A percentile compares a stretch with the other conserved stretches of the same genome.
These are phyloP conservation scores for Buphagus erythrorhynchus DNA, from an alignment of 2,797 vertebrate genomes.

Conservation along the genomic window DNA sequence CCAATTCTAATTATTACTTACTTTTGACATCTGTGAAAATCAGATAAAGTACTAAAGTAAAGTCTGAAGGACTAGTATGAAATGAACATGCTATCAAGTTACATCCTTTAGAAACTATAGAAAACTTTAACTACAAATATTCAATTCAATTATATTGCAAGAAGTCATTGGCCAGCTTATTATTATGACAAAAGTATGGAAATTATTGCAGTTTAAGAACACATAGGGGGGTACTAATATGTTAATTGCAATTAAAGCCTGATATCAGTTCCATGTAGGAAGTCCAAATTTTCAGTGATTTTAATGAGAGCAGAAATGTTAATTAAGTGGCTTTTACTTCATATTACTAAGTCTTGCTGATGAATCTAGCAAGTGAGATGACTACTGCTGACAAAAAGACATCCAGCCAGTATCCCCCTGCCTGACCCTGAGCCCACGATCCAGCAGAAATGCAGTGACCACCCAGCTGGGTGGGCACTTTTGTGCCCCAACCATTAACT, in stretches of 20 bases:
- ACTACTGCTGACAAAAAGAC: neutral
- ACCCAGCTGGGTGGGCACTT: neutral
- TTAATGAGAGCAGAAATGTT: neutral
- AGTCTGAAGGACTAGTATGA: neutral
- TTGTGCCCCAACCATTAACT: neutral
- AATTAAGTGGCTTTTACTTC: neutral
- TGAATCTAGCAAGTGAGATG: neutral
- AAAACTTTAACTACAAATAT: neutral
- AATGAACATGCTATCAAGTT: neutral
- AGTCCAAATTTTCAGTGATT: slow-evolving; percentile 1
- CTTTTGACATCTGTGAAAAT: slow-evolving; percentile 10
- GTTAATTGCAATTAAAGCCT: slow-evolving; percentile 45
- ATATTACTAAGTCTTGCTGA: neutral
- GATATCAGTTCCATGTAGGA: neutral
- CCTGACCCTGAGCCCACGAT: neutral
- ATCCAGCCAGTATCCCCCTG: neutral
- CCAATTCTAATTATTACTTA: slow-evolving; percentile 22
- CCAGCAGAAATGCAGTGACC: neutral
- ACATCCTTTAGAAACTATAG: neutral
- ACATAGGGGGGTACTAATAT: neutral
- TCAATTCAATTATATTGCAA: neutral
- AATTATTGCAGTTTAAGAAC: slow-evolving; percentile 24
- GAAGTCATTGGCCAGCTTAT: neutral
- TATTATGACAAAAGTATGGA: neutral
- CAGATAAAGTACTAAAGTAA: neutral